phyloP scores from a whole-genome alignment of 1,140 invertebrate species.

The Dendrolimus kikuchii region DNA sequence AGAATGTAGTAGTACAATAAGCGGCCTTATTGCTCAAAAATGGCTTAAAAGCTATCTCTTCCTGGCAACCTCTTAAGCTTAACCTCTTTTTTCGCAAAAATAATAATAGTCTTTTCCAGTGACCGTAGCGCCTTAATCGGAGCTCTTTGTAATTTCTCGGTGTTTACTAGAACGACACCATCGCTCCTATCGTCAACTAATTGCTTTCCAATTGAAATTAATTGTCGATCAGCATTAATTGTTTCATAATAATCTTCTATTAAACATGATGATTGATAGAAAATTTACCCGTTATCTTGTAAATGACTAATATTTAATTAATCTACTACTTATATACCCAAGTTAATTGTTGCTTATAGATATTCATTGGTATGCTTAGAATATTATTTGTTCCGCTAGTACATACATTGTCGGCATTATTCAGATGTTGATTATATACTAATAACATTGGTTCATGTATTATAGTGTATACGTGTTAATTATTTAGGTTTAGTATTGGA shows the following conservation, averaged over 20 bases:
- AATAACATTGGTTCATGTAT: no score
- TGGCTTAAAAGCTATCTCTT: no score
- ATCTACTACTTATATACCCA: not conserved
- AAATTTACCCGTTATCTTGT: slow-evolving; percentile 12
- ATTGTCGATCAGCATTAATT: slow-evolving; percentile 3
- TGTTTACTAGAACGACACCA: slow-evolving; percentile 8
- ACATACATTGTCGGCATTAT: no score
- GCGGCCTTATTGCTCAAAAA: no score
- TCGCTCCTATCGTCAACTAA: slow-evolving; percentile 8
- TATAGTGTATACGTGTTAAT: no score
- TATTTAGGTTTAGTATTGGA: no score
- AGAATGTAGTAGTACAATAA: no score
- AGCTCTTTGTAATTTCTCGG: slow-evolving; percentile 2
- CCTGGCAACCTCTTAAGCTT: no score
- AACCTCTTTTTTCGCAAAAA: slow-evolving; percentile 3
- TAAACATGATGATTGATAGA: slow-evolving; percentile 7
- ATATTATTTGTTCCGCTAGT: no score
- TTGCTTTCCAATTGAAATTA: slow-evolving; percentile 7
- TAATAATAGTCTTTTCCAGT: slow-evolving; percentile 9
- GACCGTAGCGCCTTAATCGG: slow-evolving; percentile 11
- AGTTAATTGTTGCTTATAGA: no score
- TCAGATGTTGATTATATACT: no score
- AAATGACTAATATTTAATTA: slow-evolving; percentile 2
- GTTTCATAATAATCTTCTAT: slow-evolving; percentile 10
- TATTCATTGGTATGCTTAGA: not conserved